These are phyloP conservation scores for Drosophila sp. DNA, from an alignment of 1,140 invertebrate species.

Conservation along the genomic window DNA sequence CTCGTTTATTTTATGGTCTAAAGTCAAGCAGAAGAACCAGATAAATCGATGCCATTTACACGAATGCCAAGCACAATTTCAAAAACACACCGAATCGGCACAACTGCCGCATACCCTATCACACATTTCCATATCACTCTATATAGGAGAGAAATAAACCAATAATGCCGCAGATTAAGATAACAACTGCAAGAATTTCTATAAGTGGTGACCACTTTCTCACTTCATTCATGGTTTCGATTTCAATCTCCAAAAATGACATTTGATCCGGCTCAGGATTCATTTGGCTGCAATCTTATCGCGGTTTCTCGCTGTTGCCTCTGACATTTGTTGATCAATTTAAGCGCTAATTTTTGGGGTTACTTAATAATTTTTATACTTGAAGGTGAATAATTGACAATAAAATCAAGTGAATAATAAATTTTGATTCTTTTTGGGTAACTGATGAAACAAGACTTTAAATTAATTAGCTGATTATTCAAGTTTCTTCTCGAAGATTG, in stretches of 20 bases:
- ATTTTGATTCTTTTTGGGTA: neutral
- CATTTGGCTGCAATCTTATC: neutral
- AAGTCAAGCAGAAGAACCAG: slow-evolving; percentile 14
- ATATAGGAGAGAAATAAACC: neutral
- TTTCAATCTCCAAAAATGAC: neutral
- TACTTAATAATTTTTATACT: slow-evolving; percentile 3
- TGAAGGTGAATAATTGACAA: slow-evolving; percentile 6
- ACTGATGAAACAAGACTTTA: neutral
- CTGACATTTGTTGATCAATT: slow-evolving; percentile 6
- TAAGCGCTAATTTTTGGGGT: neutral
- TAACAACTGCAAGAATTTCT: neutral
- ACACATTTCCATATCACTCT: too few species aligned
- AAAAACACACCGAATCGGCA: too few species aligned
- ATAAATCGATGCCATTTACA: slow-evolving; percentile 27
- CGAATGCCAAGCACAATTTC: neutral
- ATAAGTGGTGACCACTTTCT: slow-evolving; percentile 28
- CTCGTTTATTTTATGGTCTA: slow-evolving; percentile 7
- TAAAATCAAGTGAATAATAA: neutral
- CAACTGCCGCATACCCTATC: neutral
- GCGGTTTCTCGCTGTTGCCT: neutral
- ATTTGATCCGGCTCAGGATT: neutral
- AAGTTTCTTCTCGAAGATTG: neutral
- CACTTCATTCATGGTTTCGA: slow-evolving; percentile 6
- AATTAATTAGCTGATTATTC: neutral
- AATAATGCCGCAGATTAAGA: slow-evolving; percentile 2